Base-by-base conservation (phyloP, 2,888 invertebrate species). In the Zaprionus lineosus region DNA sequence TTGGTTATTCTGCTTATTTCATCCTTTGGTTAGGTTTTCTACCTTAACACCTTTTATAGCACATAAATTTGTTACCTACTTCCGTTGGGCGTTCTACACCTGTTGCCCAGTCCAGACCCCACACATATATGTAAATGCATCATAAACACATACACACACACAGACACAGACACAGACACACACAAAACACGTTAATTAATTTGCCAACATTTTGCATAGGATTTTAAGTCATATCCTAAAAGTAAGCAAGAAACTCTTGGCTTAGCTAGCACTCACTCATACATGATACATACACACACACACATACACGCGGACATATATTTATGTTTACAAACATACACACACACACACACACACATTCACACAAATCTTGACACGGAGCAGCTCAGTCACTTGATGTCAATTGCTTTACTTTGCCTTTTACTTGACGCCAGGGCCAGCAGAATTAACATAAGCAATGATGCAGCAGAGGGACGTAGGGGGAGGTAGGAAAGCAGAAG, bases 401-500 rank as follows among this genome's bases (percentile, higher is more conserved):
- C 86, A 79, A 78, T 78, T 78, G 78, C 84, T 83, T 28, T 60
- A 65, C 63, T 69, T 44, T 55, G 57, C 70, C 55, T 58, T 15
- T 26, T 56, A n/a, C n/a, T n/a, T n/a, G n/a, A n/a, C n/a, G 72
- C 72, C 75, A 67, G 74, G 81, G 86, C 69, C 69, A 74, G 64
- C 64, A 47, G 53, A 74, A 74, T 74, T 74, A 77, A 65, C 74
- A 74, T 74, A 77, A 74, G 64, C n/a, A n/a, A n/a, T n/a, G n/a
- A 58, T 69, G 56, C 47, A 44, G 4, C 40, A 21, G 15, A 19
- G 15, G 33, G 34, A 19, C 31, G 16, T 0, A 34, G 4, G 6
- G 26, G 3, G 16, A 5, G 29, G 2, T 7, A 31, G 33, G 9
- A 7, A 8, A 41, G 21, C 12, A 28, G 21, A 21, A 60, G 29